These are phyloP conservation scores for Drosophila miranda DNA, from an alignment of 1,140 invertebrate genomes.

Conservation along the genomic window DNA sequence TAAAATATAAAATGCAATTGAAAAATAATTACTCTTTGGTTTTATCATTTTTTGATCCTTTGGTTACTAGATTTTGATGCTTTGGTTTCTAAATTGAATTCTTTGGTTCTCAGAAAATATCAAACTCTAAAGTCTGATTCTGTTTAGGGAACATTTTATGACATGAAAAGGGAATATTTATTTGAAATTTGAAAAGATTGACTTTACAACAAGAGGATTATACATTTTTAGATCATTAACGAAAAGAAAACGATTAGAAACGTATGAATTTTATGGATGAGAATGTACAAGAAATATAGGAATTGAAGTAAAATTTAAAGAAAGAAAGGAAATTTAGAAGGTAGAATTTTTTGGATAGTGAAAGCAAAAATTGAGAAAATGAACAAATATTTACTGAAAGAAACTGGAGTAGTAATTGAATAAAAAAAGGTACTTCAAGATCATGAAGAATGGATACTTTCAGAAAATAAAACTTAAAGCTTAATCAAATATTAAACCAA, in stretches of 20 bases:
- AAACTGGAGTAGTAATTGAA: neutral
- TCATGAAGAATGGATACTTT: neutral
- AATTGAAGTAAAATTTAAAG: neutral
- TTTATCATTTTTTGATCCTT: slow-evolving; percentile 18
- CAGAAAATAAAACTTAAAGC: neutral
- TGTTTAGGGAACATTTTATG: slow-evolving; percentile 60
- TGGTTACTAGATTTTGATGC: neutral
- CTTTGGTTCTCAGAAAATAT: slow-evolving; percentile 18
- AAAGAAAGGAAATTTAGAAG: neutral
- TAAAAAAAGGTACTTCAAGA: no score
- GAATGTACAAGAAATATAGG: neutral
- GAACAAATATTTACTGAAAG: no score
- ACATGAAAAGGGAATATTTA: slow-evolving; percentile 22
- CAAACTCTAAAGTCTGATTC: slow-evolving; percentile 66
- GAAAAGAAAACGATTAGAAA: no score
- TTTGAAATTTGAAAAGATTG: slow-evolving; percentile 25
- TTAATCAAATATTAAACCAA: neutral
- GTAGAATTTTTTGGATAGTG: no score
- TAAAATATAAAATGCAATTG: slow-evolving; percentile 74
- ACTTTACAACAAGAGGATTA: slow-evolving; percentile 6
- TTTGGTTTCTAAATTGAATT: slow-evolving; percentile 18
- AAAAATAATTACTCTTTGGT: slow-evolving; percentile 57
- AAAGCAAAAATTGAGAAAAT: neutral
- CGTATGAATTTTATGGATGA: no score
- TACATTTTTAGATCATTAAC: no score